Conservation (phyloP, 2,113 vertebrate genomes). For the Neofelis nebulosa region DNA sequence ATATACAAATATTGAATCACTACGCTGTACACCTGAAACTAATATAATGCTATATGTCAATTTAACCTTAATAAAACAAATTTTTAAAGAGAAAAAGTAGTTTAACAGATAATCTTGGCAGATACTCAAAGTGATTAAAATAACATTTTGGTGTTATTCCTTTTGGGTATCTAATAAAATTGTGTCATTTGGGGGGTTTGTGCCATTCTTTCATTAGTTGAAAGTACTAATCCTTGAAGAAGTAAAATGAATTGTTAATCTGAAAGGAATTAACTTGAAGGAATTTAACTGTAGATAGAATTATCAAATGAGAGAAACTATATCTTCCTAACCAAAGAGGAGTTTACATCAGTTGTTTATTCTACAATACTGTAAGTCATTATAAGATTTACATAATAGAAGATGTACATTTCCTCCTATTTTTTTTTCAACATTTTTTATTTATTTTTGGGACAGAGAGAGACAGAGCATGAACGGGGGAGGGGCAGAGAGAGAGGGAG, state of each 20-base stretch:
- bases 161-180: background rate
- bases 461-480: too few relatives aligned
- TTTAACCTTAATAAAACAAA: background rate
- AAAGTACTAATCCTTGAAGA: slow-evolving; percentile 50
- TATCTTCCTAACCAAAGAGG: background rate
- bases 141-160: background rate
- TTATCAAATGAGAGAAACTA: background rate
- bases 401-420: background rate
- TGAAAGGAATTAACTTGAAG: slow-evolving; percentile 38
- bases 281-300: slow-evolving; percentile 57
- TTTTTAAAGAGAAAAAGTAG: background rate
- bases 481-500: too few relatives aligned
- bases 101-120: background rate
- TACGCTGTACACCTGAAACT: background rate
- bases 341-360: background rate
- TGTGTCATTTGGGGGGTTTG: background rate
- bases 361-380: slow-evolving; percentile 48
- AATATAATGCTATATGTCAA: background rate
- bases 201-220: background rate
- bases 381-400: slow-evolving; percentile 42
- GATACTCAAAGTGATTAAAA: background rate
- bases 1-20: background rate
- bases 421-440: too few relatives aligned
- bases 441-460: too few relatives aligned
- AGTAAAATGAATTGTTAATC: slow-evolving; percentile 39